Evolutionary conservation across 1,140 invertebrate genomes (phyloP).

Genomic region (Calephelis nemesis): DNA sequence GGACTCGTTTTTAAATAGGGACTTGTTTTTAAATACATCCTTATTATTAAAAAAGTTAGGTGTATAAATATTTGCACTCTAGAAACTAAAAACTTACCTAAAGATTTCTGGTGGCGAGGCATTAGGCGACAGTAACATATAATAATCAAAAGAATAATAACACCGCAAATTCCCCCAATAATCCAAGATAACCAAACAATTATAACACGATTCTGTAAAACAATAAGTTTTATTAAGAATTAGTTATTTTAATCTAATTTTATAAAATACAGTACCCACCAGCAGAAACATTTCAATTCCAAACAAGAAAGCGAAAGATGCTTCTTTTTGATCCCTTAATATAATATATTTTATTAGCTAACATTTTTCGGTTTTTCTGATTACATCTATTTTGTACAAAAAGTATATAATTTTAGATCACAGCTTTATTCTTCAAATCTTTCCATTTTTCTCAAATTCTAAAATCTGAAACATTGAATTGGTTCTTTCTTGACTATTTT

Average conservation of each 20-base stretch:
- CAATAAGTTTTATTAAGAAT: constrained; percentile 23
- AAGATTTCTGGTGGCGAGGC: constrained; percentile 78
- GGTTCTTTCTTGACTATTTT: neutral
- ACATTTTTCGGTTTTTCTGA: constrained; percentile 55
- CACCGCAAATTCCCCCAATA: constrained; percentile 74
- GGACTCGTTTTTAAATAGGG: too few species aligned
- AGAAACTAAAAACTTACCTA: constrained; percentile 46
- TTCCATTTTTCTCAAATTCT: neutral
- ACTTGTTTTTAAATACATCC: too few species aligned
- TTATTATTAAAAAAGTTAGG: too few species aligned
- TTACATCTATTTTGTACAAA: neutral
- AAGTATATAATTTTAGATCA: neutral
- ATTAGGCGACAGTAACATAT: constrained; percentile 79
- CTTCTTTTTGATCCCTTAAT: constrained; percentile 58
- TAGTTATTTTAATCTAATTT: constrained; percentile 44
- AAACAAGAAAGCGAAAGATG: constrained; percentile 59
- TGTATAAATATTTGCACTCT: too few species aligned
- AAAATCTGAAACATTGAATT: neutral
- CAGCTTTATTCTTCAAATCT: neutral
- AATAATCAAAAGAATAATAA: constrained; percentile 75
- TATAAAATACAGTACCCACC: constrained; percentile 41
- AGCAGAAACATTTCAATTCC: constrained; percentile 76
- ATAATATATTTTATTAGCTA: constrained; percentile 38
- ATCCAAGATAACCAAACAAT: constrained; percentile 79
- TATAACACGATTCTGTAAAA: constrained; percentile 73